phyloP scores from a whole-genome alignment of 23 tunicate species.

The Phallusia fumigata region DNA sequence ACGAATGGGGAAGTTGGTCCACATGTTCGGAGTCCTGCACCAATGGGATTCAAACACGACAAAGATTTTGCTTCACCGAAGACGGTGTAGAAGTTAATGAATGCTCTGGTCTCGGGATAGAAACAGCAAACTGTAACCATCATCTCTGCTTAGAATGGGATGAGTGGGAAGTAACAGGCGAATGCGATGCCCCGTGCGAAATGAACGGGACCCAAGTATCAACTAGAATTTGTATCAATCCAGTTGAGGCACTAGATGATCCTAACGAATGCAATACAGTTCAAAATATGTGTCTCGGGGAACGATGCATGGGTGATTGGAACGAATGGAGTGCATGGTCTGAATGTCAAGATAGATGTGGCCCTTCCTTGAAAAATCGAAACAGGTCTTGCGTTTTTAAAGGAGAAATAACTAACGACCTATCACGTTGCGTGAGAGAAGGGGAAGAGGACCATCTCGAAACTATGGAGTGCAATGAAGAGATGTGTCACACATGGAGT shows the following conservation, averaged over 20 bases:
- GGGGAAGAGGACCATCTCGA: background rate
- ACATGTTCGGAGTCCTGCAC: conserved; percentile 30
- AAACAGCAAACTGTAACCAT: conserved; percentile 10
- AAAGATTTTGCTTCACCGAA: conserved; percentile 22
- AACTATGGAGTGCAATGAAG: conserved; percentile 12
- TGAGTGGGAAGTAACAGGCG: conserved; percentile 20
- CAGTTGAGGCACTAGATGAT: background rate
- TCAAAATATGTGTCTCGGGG: conserved; percentile 10
- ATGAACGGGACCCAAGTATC: conserved; percentile 10
- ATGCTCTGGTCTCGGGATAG: background rate
- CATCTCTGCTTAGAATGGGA: conserved; percentile 25
- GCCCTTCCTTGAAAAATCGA: conserved; percentile 24
- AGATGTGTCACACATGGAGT: conserved; percentile 28
- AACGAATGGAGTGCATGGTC: conserved; percentile 27
- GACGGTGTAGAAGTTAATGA: background rate
- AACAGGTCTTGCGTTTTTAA: conserved; percentile 19
- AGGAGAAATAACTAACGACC: conserved; percentile 6
- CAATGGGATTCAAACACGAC: conserved; percentile 12
- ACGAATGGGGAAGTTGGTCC: conserved; percentile 28
- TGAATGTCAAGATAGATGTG: conserved; percentile 15
- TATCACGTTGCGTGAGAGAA: background rate
- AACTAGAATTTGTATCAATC: conserved; percentile 7
- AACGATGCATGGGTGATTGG: conserved; percentile 24
- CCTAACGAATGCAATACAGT: background rate
- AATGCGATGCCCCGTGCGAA: conserved; percentile 35